Evolutionary conservation across 2,113 vertebrate species (phyloP).

Genomic region (Siniperca chuatsi): DNA sequence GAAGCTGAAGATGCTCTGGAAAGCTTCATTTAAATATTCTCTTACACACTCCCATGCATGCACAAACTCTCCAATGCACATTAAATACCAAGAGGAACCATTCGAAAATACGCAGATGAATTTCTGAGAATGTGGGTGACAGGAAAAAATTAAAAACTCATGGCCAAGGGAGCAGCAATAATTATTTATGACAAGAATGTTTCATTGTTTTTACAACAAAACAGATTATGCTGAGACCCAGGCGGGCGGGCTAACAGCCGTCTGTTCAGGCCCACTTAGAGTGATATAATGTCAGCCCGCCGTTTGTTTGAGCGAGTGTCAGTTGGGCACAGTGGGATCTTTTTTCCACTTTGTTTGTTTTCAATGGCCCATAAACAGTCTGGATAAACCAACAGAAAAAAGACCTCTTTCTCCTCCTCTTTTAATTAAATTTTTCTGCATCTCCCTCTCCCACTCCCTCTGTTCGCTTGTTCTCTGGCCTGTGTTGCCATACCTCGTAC

Average conservation of each 20-base stretch:
- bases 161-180: slow-evolving; percentile 19
- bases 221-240: slow-evolving; percentile 51
- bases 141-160: slow-evolving; percentile 23
- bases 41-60: neutral
- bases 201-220: slow-evolving; percentile 74
- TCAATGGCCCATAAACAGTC: slow-evolving; percentile 80
- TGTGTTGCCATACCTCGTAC: slow-evolving; percentile 60
- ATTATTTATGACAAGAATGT: slow-evolving; percentile 61
- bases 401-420: slow-evolving; percentile 41
- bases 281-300: slow-evolving; percentile 65
- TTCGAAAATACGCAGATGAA: slow-evolving; percentile 9
- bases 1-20: slow-evolving; percentile 21
- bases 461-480: slow-evolving; percentile 62
- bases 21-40: slow-evolving; percentile 30
- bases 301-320: slow-evolving; percentile 69
- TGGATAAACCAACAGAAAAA: slow-evolving; percentile 70
- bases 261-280: slow-evolving; percentile 49
- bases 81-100: neutral
- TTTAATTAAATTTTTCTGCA: slow-evolving; percentile 44
- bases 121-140: slow-evolving; percentile 37
- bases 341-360: slow-evolving; percentile 77
- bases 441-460: slow-evolving; percentile 39
- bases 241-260: slow-evolving; percentile 42
- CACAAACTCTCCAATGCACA: neutral
- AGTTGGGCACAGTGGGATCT: slow-evolving; percentile 69